These are phyloP conservation scores for Rhinopomastus cyanomelas DNA, from an alignment of 2,113 vertebrate species.

Conservation along the genomic window DNA sequence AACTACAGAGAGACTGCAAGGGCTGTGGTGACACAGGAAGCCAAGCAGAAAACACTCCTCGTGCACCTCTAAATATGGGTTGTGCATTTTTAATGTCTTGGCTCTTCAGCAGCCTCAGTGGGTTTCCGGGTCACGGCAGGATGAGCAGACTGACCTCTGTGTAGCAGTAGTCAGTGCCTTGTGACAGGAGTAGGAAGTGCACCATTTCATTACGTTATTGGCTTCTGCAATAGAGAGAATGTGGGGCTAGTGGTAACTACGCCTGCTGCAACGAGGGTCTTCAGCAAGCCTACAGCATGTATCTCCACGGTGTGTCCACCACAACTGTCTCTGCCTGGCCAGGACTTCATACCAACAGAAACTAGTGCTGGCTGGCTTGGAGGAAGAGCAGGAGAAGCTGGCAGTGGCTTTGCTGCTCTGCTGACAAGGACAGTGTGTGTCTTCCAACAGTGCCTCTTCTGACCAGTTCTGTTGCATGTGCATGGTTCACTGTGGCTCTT, in stretches of 20 bases:
- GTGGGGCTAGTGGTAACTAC: too few species aligned
- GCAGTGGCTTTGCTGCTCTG: background rate
- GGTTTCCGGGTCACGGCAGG: background rate
- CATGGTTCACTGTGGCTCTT: rapidly evolving
- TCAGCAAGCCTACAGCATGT: rapidly evolving
- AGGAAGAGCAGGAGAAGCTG: background rate
- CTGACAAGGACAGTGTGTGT: background rate
- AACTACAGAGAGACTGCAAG: background rate
- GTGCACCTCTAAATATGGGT: background rate
- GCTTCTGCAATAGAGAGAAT: background rate
- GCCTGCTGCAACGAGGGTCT: background rate
- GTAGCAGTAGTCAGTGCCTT: background rate
- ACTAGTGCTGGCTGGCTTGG: background rate
- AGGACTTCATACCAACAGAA: background rate
- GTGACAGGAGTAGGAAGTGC: background rate
- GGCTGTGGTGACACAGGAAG: too few species aligned
- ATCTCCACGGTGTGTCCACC: background rate
- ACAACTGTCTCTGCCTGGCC: background rate
- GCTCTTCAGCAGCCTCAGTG: background rate
- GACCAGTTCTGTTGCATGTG: background rate
- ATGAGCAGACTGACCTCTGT: background rate
- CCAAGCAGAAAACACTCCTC: background rate
- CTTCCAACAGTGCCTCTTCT: background rate
- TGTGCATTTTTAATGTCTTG: background rate
- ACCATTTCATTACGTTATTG: rapidly evolving